Evolutionary conservation across 2,888 invertebrate genomes (phyloP).

Genomic region (Pomacea canaliculata): DNA sequence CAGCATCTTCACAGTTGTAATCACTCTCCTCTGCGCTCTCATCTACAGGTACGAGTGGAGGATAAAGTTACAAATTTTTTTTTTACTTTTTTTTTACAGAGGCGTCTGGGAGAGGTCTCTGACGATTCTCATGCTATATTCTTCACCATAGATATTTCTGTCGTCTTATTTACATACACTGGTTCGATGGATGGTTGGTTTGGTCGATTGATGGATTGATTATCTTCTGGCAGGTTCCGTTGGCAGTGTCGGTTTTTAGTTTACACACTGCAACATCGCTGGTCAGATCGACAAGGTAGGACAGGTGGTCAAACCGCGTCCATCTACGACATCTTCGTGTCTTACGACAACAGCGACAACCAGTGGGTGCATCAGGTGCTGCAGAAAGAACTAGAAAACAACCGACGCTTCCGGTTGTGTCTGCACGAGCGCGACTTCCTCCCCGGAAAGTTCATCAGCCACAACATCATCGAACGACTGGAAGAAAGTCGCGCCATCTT

Average conservation of each 20-base stretch:
- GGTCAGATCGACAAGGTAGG: neutral
- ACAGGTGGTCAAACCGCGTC: no score
- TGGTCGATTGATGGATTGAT: neutral
- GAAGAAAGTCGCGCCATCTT: constrained; percentile 18
- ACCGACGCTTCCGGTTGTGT: constrained; percentile 10
- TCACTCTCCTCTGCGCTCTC: neutral
- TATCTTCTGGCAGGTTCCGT: constrained; percentile 2
- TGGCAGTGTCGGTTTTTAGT: constrained; percentile 15
- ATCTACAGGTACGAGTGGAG: constrained; percentile 9
- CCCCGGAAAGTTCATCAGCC: constrained; percentile 15
- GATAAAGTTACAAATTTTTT: neutral
- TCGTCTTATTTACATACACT: neutral
- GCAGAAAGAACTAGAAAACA: constrained; percentile 6
- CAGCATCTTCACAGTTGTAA: neutral
- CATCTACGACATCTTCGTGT: constrained; percentile 12
- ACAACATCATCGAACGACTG: constrained; percentile 22
- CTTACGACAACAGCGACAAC: constrained; percentile 17
- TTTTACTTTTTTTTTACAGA: neutral
- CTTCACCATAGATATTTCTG: no score
- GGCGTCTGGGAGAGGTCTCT: neutral
- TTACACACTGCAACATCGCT: constrained; percentile 18
- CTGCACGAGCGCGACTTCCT: constrained; percentile 17
- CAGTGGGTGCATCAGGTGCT: constrained; percentile 1
- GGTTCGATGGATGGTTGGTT: neutral
- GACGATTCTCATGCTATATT: neutral